Conservation (phyloP, 2,888 invertebrate species). For the Nysson spinosus region DNA sequence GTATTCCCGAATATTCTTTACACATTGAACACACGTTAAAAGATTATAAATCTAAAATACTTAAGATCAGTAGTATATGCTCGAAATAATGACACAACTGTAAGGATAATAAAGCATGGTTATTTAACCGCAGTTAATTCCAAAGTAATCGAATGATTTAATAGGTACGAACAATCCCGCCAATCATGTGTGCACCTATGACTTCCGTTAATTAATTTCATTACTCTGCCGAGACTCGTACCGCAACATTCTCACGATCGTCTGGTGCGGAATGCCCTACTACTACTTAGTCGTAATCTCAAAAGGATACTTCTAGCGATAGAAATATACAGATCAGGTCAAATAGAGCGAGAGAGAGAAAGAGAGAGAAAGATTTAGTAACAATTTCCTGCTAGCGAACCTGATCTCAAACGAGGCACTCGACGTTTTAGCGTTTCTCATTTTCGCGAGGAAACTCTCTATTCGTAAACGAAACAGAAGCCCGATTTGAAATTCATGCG, state of each 20-base stretch:
- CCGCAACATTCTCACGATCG: conserved; percentile 29
- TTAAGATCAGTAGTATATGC: too few relatives aligned
- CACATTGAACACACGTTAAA: too few relatives aligned
- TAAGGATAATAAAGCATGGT: conserved; percentile 16
- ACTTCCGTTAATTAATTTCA: conserved; percentile 31
- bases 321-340: too few relatives aligned
- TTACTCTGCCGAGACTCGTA: conserved; percentile 23
- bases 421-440: background rate
- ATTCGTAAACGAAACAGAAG: conserved; percentile 19
- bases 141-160: conserved; percentile 1
- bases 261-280: background rate
- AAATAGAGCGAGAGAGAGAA: too few relatives aligned
- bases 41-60: too few relatives aligned
- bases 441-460: conserved; percentile 3
- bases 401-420: background rate
- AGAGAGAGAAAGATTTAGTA: too few relatives aligned
- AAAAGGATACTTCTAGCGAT: background rate
- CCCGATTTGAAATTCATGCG: conserved; percentile 55
- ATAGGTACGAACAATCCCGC: conserved; percentile 12
- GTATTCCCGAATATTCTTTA: too few relatives aligned
- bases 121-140: conserved; percentile 3
- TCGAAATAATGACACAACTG: too few relatives aligned
- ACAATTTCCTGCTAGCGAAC: too few relatives aligned
- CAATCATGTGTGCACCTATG: conserved; percentile 16
- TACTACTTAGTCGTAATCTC: background rate